Evolutionary conservation across 1,140 invertebrate genomes (phyloP).

Genomic region (Bilobella aurantiaca): DNA sequence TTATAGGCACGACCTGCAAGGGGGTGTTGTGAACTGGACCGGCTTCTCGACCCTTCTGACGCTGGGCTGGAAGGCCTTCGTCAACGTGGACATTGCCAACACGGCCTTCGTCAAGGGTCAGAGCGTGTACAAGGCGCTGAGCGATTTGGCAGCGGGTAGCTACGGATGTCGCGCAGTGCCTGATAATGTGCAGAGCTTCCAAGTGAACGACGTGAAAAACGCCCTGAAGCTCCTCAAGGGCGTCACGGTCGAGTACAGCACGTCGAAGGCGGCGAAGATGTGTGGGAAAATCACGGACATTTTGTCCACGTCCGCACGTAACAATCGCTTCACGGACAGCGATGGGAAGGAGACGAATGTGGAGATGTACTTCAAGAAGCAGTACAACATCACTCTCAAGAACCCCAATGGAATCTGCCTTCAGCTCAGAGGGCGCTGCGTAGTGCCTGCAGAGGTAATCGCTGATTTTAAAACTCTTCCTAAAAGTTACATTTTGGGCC

Average conservation of each 20-base stretch:
- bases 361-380: neutral
- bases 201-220: neutral
- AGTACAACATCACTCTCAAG: neutral
- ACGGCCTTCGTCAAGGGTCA: neutral
- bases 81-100: conserved; percentile 3
- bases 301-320: neutral
- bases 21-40: neutral
- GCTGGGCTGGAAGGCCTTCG: conserved; percentile 1
- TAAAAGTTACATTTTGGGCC: neutral
- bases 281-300: neutral
- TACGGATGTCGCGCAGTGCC: no score
- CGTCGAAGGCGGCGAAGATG: neutral
- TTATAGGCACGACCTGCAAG: neutral
- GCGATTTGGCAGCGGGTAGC: neutral
- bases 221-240: no score
- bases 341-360: conserved; percentile 5
- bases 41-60: neutral
- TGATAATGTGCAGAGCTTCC: neutral
- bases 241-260: neutral
- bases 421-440: neutral
- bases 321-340: neutral
- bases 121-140: neutral
- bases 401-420: neutral
- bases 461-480: neutral
- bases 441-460: conserved; percentile 10